Evolutionary conservation across 2,888 invertebrate species (phyloP).

Genomic region (Smittia sp.): DNA sequence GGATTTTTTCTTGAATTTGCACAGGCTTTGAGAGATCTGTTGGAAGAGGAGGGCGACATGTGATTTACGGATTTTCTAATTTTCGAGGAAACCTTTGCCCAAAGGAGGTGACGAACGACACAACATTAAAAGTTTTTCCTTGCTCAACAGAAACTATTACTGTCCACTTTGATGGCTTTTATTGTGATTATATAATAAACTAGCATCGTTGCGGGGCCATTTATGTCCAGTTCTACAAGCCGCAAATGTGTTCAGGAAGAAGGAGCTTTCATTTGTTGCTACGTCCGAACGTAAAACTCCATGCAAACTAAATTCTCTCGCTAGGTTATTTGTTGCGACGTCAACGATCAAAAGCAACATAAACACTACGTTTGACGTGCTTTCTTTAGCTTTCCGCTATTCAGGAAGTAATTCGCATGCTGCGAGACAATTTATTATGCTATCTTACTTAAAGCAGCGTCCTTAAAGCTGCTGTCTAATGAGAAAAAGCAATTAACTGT

Average conservation of each 20-base stretch:
- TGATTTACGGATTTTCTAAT: no score
- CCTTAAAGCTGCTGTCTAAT: no score
- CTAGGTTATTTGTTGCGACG: background rate
- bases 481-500: no score
- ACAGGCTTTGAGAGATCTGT: background rate
- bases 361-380: background rate
- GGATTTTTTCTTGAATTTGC: no score
- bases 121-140: slow-evolving; percentile 13
- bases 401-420: no score
- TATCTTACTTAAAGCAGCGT: no score
- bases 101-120: background rate
- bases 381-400: no score
- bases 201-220: background rate
- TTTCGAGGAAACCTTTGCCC: background rate
- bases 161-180: slow-evolving; percentile 9
- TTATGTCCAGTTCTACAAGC: background rate
- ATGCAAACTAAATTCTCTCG: background rate
- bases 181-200: slow-evolving; percentile 23
- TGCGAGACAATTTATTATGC: no score
- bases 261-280: background rate
- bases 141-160: slow-evolving; percentile 17
- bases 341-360: background rate
- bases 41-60: background rate
- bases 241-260: background rate
- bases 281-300: background rate